These are phyloP conservation scores for Drosophila subpulchrella DNA, from an alignment of 1,140 invertebrate species.

Conservation along the genomic window DNA sequence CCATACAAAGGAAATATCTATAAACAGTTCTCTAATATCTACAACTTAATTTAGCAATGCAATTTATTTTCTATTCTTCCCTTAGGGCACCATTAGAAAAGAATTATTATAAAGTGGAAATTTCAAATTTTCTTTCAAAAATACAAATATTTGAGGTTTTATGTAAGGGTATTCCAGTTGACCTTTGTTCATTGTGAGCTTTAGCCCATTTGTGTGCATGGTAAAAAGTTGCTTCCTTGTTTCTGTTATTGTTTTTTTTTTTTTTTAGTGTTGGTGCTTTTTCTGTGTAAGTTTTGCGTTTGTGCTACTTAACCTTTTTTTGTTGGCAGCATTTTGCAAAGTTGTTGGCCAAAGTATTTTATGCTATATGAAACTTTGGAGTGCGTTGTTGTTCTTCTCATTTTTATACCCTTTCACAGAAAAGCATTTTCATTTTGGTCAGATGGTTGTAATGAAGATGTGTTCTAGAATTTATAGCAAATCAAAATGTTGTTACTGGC, in stretches of 20 bases:
- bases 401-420: not conserved
- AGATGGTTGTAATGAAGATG: too few species aligned
- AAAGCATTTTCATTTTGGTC: not conserved
- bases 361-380: conserved; percentile 51
- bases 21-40: too few species aligned
- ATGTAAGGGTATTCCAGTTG: conserved; percentile 25
- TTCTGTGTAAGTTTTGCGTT: conserved; percentile 47
- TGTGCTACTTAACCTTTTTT: conserved; percentile 67
- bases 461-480: too few species aligned
- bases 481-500: too few species aligned
- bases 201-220: conserved; percentile 16
- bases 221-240: conserved; percentile 36
- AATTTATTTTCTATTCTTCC: too few species aligned
- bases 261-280: conserved; percentile 24
- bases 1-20: too few species aligned
- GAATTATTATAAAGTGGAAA: conserved; percentile 7
- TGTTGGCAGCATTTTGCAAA: conserved; percentile 42
- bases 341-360: conserved; percentile 67
- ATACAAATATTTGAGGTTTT: conserved; percentile 17
- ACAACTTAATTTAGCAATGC: too few species aligned
- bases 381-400: conserved; percentile 16
- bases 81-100: too few species aligned
- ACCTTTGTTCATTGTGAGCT: conserved; percentile 3
- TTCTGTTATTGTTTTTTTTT: conserved; percentile 17
- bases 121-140: not conserved